Base-by-base conservation (phyloP, 2,888 invertebrate species). In the Torymus auratus region DNA sequence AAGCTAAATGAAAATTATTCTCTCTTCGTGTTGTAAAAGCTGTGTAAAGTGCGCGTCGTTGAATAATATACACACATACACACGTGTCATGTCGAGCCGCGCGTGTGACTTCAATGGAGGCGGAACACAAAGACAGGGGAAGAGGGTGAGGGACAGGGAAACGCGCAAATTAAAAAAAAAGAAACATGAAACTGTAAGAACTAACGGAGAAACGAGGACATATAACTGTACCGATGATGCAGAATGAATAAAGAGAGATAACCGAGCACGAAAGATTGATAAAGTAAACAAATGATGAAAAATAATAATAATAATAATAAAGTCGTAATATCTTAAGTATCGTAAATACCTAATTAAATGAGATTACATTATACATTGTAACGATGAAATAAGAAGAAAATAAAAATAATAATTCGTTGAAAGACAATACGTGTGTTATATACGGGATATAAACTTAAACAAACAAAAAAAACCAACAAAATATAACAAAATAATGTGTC, bases 341-440 rank as follows among this genome's bases (percentile, higher is more conserved):
- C 28, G 85, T 86, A 87, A 85, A 84, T 86, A 86, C 83, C 81
- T 86, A 86, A 85, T 85, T 85, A 84, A 86, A 86, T 28, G 28
- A 28, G 28, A 28, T 28, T 28, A 28, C 85, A 85, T 85, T 84
- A 85, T 86, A 84, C 85, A 84, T 83, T 83, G 80, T 78, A 82
- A 83, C 82, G 70, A 83, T 84, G 83, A 84, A 84, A 83, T 28
- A 28, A 28, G 28, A 69, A 82, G 82, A 83, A 69, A 83, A 82
- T 60, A 69, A 14, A 60, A 73, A 80, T 79, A 70, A 75, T 75
- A 86, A 87, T 87, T 88, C 85, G 85, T 89, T 89, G 85, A 88
- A 88, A 86, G 89, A 89, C 88, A 89, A 89, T 89, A 89, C 88
- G 86, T 87, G 88, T 88, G 75, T 84, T 71, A 55, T 71, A 55